phyloP scores from a whole-genome alignment of 1,140 invertebrate species.

The Augochlora pura region DNA sequence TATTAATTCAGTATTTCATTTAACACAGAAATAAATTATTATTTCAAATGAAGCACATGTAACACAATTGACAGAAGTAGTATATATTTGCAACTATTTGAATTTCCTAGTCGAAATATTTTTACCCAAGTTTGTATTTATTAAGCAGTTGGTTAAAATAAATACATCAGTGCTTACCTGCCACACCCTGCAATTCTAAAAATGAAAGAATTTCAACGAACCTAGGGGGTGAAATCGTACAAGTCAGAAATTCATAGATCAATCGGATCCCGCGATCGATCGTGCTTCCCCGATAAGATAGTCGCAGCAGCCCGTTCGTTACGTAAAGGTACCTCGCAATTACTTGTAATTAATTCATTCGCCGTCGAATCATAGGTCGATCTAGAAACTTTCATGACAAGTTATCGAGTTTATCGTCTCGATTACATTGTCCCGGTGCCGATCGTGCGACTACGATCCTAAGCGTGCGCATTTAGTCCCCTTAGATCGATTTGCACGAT shows the following conservation, averaged over 20 bases:
- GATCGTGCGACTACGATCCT: conserved; percentile 26
- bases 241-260: conserved; percentile 1
- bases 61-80: no score
- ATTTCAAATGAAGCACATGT: no score
- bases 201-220: not conserved
- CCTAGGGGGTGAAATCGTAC: not conserved
- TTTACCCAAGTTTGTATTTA: no score
- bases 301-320: not conserved
- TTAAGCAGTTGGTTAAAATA: no score
- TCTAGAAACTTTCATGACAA: conserved; percentile 44
- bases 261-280: conserved; percentile 2
- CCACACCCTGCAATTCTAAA: no score
- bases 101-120: no score
- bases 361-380: conserved; percentile 5
- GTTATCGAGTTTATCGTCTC: conserved; percentile 43
- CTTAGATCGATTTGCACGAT: conserved; percentile 31
- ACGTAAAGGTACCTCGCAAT: conserved; percentile 28
- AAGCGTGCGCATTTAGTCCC: not conserved
- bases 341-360: conserved; percentile 48
- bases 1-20: no score
- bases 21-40: no score
- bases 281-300: conserved; percentile 25
- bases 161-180: no score
- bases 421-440: conserved; percentile 44
- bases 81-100: no score